phyloP scores from a whole-genome alignment of 37 sponge, comb jelly and placozoan species.

The Halisarca cf. caerulea region DNA sequence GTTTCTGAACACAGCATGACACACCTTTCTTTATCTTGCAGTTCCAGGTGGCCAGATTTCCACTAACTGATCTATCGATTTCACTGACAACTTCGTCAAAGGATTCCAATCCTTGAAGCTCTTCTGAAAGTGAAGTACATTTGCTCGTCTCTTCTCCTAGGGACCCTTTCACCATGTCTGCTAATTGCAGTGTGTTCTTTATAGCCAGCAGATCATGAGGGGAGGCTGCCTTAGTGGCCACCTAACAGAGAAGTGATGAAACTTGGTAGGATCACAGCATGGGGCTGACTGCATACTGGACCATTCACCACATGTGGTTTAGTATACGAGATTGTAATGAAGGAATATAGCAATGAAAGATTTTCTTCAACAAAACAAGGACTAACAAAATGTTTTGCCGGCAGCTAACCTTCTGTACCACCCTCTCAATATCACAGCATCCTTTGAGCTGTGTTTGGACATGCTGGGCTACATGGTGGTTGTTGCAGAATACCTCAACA shows the following conservation, averaged over 20 bases:
- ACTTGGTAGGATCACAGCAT: not conserved
- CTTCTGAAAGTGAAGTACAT: not conserved
- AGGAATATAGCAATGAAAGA: too few species aligned
- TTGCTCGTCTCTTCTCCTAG: not conserved
- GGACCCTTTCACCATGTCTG: conserved; percentile 4
- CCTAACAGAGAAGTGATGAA: conserved; percentile 21
- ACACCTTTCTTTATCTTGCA: conserved; percentile 47
- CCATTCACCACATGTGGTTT: not conserved
- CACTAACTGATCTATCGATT: conserved; percentile 37
- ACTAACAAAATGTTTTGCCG: too few species aligned
- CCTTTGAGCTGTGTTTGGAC: conserved; percentile 36
- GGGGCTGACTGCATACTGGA: not conserved
- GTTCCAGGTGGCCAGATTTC: not conserved
- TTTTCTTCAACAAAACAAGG: too few species aligned
- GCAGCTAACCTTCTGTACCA: conserved; percentile 71
- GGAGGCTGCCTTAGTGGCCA: conserved; percentile 39
- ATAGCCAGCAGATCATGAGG: conserved; percentile 45
- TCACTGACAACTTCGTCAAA: conserved; percentile 44
- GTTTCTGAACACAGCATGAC: not conserved
- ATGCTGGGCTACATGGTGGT: conserved; percentile 25
- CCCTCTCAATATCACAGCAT: conserved; percentile 68
- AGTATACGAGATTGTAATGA: too few species aligned
- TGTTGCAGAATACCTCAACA: conserved; percentile 58
- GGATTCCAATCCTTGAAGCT: conserved; percentile 24
- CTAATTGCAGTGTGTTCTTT: conserved; percentile 36